Base-by-base conservation (phyloP, 2,888 invertebrate genomes). In the Zaprionus bogoriensis region DNA sequence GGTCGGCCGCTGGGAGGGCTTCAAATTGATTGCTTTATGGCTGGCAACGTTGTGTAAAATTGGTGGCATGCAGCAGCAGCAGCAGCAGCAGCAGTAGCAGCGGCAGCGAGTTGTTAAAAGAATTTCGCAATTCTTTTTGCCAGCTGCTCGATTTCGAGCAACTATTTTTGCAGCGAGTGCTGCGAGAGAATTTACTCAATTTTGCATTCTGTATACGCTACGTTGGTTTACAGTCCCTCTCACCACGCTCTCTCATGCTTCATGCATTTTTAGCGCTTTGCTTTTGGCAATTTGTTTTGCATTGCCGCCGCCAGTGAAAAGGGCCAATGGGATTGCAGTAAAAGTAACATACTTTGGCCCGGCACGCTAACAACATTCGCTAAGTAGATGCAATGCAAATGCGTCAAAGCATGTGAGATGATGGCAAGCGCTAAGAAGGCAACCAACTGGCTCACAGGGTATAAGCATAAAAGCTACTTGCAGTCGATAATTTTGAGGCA, bases 1-100 rank as follows among this genome's bases (percentile, higher is more conserved):
- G 22, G 10, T n/a, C 5, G 10, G n/a, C 14, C 9, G 22, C 6
- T 3, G 57, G 50, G 7, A 4, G 27, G 27, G 10, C 19, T 28
- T 39, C 44, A 76, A 80, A 80, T 80, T 80, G 81, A 80, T 80
- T 80, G 80, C 84, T 84, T 81, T 81, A 80, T 76, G 73, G 73
- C 78, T 73, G 51, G 27, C 55, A 58, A 41, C 47, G 55, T 30
- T 42, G 30, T 58, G 70, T 45, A 65, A 68, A 69, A 73, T 58
- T 65, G 54, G 48, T 57, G 66, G 52, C 50, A 65, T 61, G 60
- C 58, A 23, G 57, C 12, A n/a, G n/a, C n/a, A n/a, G n/a, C n/a
- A n/a, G n/a, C n/a, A n/a, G n/a, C n/a, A n/a, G n/a, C n/a, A n/a
- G n/a, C n/a, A n/a, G n/a, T n/a, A n/a, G n/a, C n/a, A n/a, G n/a